Evolutionary conservation across 2,797 vertebrate genomes (phyloP), one percentile per base, ranked within the genome.

Genomic region (Enteromius paludinosus): DNA sequence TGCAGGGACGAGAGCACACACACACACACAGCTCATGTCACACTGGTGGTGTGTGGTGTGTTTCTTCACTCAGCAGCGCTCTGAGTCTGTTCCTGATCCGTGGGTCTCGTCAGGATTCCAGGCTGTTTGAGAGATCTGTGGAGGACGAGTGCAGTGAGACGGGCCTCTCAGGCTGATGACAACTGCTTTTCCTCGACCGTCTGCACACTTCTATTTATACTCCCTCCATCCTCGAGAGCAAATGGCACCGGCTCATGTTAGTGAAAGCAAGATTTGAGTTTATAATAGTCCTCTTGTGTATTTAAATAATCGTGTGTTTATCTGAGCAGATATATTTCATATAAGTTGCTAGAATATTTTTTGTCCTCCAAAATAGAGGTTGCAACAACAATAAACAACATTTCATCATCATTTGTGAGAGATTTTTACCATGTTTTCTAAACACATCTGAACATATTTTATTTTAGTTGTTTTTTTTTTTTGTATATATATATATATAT

Each of bases 221-320:
- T 52, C n/a, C n/a, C 4, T 69, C 30, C 49, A 56, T 56, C 77
- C 77, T 79, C 23, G 15, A 79, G 77, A 78, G 65, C 49, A 52
- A 38, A 43, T 30, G 47, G 69, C 77, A 56, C 3, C 47, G 6
- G 49, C 11, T 69, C 35, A 4, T 52, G 70, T 54, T 54, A 5
- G 70, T 35, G 47, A 59, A 38, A 59, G 33, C 35, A 75, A 1
- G 9, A 38, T 28, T 10, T 59, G 9, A 25, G 33, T 74, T 59
- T 74, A 25, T 41, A 59, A 38, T 30, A 30, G 45, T 72, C 52
- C 4, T 75, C 4, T 38, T 56, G 49, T 10, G 30, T 25, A 11
- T 41, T 74, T 12, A 35, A 54, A 35, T 59, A 59, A 56, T 41
- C 2, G 33, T 17, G 52, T 74, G 72, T 75, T 59, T 56, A 41